Evolutionary conservation across 1,140 invertebrate species (phyloP).

Genomic region (Mycetomoellerius zeteki): DNA sequence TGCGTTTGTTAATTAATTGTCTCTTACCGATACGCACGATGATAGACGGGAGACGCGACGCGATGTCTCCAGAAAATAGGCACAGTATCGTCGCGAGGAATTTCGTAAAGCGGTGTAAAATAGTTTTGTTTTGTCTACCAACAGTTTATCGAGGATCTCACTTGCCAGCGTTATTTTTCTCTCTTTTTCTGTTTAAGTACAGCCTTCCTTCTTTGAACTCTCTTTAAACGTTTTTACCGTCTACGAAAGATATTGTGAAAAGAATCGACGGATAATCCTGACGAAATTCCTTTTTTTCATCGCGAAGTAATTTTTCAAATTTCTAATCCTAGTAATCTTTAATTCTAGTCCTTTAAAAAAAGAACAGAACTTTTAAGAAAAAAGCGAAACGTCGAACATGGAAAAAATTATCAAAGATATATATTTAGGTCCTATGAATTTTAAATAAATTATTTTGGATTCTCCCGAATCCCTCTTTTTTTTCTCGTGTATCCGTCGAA

Average conservation of each 20-base stretch:
- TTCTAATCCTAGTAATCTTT: background rate
- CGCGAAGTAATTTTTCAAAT: constrained; percentile 28
- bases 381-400: background rate
- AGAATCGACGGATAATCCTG: too few species aligned
- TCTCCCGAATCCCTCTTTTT: background rate
- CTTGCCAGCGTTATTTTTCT: background rate
- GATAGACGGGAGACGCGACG: too few species aligned
- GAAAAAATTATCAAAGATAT: background rate
- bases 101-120: background rate
- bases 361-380: background rate
- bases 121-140: background rate
- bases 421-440: background rate
- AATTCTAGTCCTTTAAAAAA: constrained; percentile 15
- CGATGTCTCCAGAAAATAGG: background rate
- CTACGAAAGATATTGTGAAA: background rate
- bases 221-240: background rate
- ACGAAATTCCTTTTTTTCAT: background rate
- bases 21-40: background rate
- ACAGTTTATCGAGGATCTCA: background rate
- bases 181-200: background rate
- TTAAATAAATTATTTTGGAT: background rate
- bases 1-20: background rate
- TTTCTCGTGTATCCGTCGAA: background rate
- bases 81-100: constrained; percentile 3
- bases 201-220: background rate